A percentile compares a stretch with the other conserved stretches of the same genome.
Evolutionary conservation across 2,113 vertebrate genomes (phyloP).

Genomic region (Semnornis frantzii): DNA sequence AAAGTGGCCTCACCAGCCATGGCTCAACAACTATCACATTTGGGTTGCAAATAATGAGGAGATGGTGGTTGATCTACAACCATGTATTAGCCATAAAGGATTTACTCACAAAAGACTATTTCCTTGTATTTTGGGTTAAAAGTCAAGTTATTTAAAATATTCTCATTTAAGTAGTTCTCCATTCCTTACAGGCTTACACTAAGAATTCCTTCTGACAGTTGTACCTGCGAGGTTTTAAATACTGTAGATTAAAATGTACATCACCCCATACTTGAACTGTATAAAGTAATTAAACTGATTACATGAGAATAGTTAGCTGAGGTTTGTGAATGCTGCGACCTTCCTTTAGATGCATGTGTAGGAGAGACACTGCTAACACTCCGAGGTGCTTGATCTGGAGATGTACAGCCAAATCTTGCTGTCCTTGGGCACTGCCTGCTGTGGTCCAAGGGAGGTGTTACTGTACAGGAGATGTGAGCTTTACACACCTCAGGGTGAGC

Average conservation of each 20-base stretch:
- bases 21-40: not conserved
- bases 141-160: not conserved
- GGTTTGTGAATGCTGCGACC: not conserved
- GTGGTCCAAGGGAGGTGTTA: not conserved
- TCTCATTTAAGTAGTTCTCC: not conserved
- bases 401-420: rapidly evolving
- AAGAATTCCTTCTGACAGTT: not conserved
- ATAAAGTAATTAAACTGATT: not conserved
- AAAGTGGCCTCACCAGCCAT: not conserved
- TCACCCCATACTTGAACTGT: not conserved
- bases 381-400: not conserved
- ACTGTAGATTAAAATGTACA: not conserved
- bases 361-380: not conserved
- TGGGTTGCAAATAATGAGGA: not conserved
- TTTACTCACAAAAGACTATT: not conserved
- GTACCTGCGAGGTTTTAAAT: not conserved
- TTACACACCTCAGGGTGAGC: rapidly evolving
- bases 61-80: not conserved
- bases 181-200: not conserved
- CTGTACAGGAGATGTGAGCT: not conserved
- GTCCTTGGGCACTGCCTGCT: rapidly evolving
- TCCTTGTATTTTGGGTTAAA: not conserved
- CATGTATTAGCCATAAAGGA: not conserved
- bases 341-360: not conserved
- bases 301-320: not conserved